Conservation (phyloP, 2,113 vertebrate species). For the Tauraco erythrolophus region DNA sequence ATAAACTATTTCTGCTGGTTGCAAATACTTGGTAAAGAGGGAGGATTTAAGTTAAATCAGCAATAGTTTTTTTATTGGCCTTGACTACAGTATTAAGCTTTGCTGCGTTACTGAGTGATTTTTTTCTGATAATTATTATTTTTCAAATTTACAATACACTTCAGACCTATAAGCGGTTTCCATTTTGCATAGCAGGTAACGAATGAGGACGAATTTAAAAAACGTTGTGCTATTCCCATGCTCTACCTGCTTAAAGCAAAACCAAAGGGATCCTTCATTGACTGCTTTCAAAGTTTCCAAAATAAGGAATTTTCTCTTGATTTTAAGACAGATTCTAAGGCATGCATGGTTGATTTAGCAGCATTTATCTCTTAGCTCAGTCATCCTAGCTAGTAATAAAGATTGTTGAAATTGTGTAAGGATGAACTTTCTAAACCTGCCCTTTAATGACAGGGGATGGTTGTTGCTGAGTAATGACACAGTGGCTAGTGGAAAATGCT, state of each 20-base stretch:
- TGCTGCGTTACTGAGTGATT: not conserved
- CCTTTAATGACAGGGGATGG: not conserved
- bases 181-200: not conserved
- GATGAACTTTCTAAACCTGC: not conserved
- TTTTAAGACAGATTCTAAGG: not conserved
- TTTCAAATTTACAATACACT: not conserved
- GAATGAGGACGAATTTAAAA: not conserved
- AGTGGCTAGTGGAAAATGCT: not conserved
- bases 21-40: not conserved
- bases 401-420: not conserved
- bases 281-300: not conserved
- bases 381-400: not conserved
- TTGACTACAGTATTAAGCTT: not conserved
- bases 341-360: not conserved
- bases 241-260: not conserved
- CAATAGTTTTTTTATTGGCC: not conserved
- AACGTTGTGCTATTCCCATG: not conserved
- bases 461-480: conserved; percentile 9
- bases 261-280: not conserved
- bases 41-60: not conserved
- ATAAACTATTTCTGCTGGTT: not conserved
- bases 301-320: not conserved
- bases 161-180: not conserved
- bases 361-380: not conserved
- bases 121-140: not conserved